Evolutionary conservation across 2,888 invertebrate species (phyloP).

Genomic region (Acleris holmiana): DNA sequence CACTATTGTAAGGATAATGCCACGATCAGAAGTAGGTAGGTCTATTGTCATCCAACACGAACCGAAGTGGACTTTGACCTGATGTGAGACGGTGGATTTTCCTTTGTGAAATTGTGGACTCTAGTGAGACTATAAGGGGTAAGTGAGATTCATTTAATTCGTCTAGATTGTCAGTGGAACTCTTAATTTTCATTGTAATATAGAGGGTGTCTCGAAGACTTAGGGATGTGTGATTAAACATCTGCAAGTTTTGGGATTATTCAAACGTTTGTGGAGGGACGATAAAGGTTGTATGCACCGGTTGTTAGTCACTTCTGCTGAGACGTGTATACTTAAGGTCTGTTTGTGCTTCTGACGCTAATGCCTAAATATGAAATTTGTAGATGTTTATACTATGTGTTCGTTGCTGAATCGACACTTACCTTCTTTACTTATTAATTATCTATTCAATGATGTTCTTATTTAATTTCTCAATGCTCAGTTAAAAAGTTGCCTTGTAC

Average conservation of each 20-base stretch:
- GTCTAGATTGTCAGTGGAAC: conserved; percentile 75
- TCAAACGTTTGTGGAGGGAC: conserved; percentile 11
- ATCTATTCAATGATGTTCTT: no score
- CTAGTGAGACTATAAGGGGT: conserved; percentile 65
- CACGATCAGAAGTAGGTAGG: conserved; percentile 79
- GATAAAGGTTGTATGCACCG: neutral
- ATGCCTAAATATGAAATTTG: no score
- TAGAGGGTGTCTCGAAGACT: conserved; percentile 46
- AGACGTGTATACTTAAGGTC: no score
- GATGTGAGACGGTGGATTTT: conserved; percentile 47
- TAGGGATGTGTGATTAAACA: conserved; percentile 38
- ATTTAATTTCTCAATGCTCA: no score
- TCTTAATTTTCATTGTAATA: conserved; percentile 75
- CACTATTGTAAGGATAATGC: conserved; percentile 82
- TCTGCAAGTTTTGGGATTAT: conserved; percentile 24
- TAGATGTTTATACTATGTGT: no score
- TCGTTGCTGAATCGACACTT: no score
- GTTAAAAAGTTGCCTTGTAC: no score
- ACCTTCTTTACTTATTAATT: no score
- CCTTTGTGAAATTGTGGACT: conserved; percentile 38
- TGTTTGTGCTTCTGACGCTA: no score
- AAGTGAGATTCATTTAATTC: conserved; percentile 82
- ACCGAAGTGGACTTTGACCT: conserved; percentile 46
- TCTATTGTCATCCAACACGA: conserved; percentile 59
- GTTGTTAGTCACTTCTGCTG: no score